These are phyloP conservation scores for Diplolepis rosae DNA, from an alignment of 2,888 invertebrate genomes.

Conservation along the genomic window DNA sequence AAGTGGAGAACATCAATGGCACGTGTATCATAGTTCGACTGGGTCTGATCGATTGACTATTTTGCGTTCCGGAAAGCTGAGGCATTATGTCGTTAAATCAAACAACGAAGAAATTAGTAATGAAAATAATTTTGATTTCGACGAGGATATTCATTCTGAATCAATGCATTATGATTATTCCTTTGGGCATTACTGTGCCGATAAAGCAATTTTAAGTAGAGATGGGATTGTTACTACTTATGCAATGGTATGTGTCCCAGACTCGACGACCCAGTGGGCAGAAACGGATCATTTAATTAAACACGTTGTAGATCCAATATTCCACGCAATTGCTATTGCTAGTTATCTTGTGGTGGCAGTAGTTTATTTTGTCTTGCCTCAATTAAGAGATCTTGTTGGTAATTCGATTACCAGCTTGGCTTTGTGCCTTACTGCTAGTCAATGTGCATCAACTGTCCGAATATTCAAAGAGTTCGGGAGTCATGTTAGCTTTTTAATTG, in stretches of 20 bases:
- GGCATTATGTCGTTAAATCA: constrained; percentile 79
- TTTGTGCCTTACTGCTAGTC: constrained; percentile 84
- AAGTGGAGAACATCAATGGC: constrained; percentile 65
- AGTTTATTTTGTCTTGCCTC: constrained; percentile 88
- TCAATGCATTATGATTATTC: constrained; percentile 80
- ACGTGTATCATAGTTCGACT: constrained; percentile 63
- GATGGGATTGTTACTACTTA: constrained; percentile 79
- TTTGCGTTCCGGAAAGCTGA: constrained; percentile 81
- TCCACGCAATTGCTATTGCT: constrained; percentile 83
- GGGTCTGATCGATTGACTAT: constrained; percentile 72
- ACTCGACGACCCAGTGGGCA: constrained; percentile 82
- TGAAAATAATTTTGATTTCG: constrained; percentile 74
- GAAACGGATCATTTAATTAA: constrained; percentile 84
- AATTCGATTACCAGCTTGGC: constrained; percentile 90
- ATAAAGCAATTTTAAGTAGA: constrained; percentile 78
- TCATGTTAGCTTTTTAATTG: constrained; percentile 86
- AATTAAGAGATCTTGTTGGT: constrained; percentile 86
- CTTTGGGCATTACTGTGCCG: constrained; percentile 87
- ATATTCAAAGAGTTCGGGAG: constrained; percentile 87
- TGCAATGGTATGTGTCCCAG: constrained; percentile 84
- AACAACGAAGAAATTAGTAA: constrained; percentile 66
- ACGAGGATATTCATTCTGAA: constrained; percentile 56
- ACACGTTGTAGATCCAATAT: constrained; percentile 85
- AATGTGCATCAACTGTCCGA: constrained; percentile 85
- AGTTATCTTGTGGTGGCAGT: constrained; percentile 84